phyloP scores from a whole-genome alignment of 2,113 vertebrate species.

The Reinhardtius hippoglossoides region DNA sequence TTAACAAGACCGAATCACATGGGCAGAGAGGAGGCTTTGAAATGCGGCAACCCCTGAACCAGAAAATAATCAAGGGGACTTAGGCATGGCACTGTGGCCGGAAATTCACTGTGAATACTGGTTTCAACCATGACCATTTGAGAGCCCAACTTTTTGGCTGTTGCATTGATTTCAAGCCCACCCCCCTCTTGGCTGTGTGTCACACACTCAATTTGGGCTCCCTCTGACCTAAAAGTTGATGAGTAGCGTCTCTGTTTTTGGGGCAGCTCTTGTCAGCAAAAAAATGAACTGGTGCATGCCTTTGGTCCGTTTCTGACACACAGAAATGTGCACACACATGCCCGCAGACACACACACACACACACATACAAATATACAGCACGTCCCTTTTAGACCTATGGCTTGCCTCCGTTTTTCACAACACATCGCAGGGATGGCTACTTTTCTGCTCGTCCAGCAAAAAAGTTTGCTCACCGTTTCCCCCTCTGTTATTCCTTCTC shows the following conservation, averaged over 20 bases:
- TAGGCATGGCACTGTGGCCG: slow-evolving; percentile 74
- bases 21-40: slow-evolving; percentile 71
- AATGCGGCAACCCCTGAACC: slow-evolving; percentile 74
- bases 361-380: slow-evolving; percentile 29
- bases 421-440: slow-evolving; percentile 60
- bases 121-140: slow-evolving; percentile 78
- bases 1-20: slow-evolving; percentile 60
- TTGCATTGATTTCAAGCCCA: slow-evolving; percentile 57
- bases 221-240: slow-evolving; percentile 66
- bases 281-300: slow-evolving; percentile 43
- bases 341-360: not conserved
- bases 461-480: slow-evolving; percentile 49
- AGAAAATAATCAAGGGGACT: slow-evolving; percentile 81
- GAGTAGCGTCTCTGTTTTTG: slow-evolving; percentile 74
- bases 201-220: slow-evolving; percentile 71
- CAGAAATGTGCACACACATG: slow-evolving; percentile 14
- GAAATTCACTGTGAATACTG: slow-evolving; percentile 80
- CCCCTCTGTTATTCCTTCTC: slow-evolving; percentile 60
- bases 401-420: slow-evolving; percentile 40
- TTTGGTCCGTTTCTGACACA: slow-evolving; percentile 43
- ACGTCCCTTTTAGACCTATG: slow-evolving; percentile 39
- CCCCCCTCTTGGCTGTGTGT: slow-evolving; percentile 49
- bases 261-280: slow-evolving; percentile 58
- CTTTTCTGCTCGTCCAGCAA: slow-evolving; percentile 69
- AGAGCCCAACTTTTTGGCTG: slow-evolving; percentile 67